phyloP scores from a whole-genome alignment of 1,140 invertebrate genomes.

The Reticulitermes speratus region DNA sequence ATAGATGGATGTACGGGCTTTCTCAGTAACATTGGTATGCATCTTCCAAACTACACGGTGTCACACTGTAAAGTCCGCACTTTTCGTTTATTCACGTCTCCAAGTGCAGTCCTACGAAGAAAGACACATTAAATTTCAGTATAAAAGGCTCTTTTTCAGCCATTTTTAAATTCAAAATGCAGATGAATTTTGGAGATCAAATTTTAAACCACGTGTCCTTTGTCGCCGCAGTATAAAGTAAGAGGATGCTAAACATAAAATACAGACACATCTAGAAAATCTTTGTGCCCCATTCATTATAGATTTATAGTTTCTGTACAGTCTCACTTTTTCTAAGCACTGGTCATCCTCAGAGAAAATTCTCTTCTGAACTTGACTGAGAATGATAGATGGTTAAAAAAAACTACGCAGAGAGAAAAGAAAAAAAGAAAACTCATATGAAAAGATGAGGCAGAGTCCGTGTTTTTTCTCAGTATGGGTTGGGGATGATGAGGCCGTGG shows the following conservation, averaged over 20 bases:
- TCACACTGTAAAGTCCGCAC: too few relatives aligned
- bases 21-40: too few relatives aligned
- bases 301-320: background rate
- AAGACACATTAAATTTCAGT: too few relatives aligned
- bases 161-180: too few relatives aligned
- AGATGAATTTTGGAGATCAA: too few relatives aligned
- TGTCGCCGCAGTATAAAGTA: background rate
- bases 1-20: too few relatives aligned
- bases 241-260: background rate
- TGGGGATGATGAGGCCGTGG: background rate
- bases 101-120: too few relatives aligned
- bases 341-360: conserved; percentile 1
- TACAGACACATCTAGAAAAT: background rate
- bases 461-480: conserved; percentile 11
- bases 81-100: too few relatives aligned
- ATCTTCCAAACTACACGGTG: too few relatives aligned
- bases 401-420: background rate
- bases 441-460: conserved; percentile 13
- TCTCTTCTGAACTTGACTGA: background rate
- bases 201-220: background rate
- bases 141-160: too few relatives aligned
- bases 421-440: conserved; percentile 15
- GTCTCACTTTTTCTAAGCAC: conserved; percentile 8
- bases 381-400: background rate
- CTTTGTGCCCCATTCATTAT: background rate